Evolutionary conservation across 2,888 invertebrate species (phyloP), one percentile per base, ranked within the genome.

Genomic region (Lordiphosa fenestrarum): DNA sequence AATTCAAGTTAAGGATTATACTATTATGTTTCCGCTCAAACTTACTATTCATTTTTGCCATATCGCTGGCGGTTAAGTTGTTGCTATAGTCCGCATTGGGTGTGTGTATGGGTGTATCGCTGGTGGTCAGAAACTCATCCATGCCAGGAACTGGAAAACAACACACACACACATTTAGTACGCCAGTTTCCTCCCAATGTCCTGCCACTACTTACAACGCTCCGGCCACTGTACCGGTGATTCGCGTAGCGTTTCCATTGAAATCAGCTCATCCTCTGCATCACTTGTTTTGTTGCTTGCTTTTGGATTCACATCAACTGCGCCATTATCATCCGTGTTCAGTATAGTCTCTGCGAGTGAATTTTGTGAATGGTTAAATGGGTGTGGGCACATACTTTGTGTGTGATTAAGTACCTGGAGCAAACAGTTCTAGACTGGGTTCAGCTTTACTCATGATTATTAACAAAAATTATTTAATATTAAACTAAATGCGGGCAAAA

Each of bases 221-320:
- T 98, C 97, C 21, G 98, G 98, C 98, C 98, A 98, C 84, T 98
- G 90, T 88, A 98, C 97, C 33, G 98, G 98, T 2, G 98, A 98
- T n/a, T 96, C 93, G 76, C 98, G 92, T 77, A 98, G 90, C 88
- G 95, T 96, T 90, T 98, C 98, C 86, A 95, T 91, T 86, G 97
- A 96, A 81, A 96, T 91, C 60, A 98, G 91, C 87, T 93, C 94
- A 86, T 94, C 94, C 88, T 95, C 95, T 3, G 71, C 48, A 7
- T 84, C 30, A 30, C 30, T 30, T 2, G 9, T 9, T 9, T 7
- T 10, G 9, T 7, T 10, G 9, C 25, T n/a, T 1, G 15, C 15
- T 7, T 36, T 9, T 48, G 13, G 46, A 10, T 6, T 23, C 9
- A 30, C 30, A 30, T 30, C 3, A 9, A 30, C 56, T n/a, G 37